Evolutionary conservation across 2,888 invertebrate species (phyloP), one percentile per base, ranked within the genome.

Genomic region (Tinea pellionella): DNA sequence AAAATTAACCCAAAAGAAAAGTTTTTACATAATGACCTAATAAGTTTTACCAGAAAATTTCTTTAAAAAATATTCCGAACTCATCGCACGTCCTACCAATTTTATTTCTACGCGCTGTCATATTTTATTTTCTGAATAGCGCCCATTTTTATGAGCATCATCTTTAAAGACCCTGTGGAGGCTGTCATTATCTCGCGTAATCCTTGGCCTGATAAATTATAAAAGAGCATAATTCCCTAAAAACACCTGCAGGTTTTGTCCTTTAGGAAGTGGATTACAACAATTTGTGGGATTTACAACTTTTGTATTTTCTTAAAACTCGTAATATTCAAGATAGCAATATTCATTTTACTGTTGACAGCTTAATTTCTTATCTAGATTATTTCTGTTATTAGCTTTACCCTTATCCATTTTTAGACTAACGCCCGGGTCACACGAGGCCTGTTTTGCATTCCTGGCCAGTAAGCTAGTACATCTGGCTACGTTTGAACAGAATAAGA

Each of bases 141-240:
- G 47, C 15, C 47, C 47, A 47, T 47, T 47, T 47, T 47, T 47
- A 47, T 47, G 47, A 47, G 47, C 47, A 47, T 47, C 47, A 37
- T 37, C 37, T 37, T 47, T 47, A 16, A 47, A 47, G 16, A 16
- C 15, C 53, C 53, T 24, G 13, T 9, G n/a, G 24, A 53, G 53
- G 19, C 24, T 53, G 53, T 53, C 53, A 53, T 53, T 53, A 53
- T 53, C 19, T 24, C 19, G 1, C 53, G 11, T 53, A 53, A 53
- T 53, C 53, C 53, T 53, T 53, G 53, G 53, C 53, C 53, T 53
- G 53, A 53, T 53, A 53, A 53, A 53, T 53, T 53, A 53, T 53
- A 53, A 53, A 53, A 24, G 53, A 53, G 24, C 53, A 24, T 53
- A 53, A 53, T 53, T 4, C 24, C 16, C 18, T 53, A 9, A 53